These are phyloP conservation scores for Pecten maximus DNA, from an alignment of 2,888 invertebrate genomes.

Conservation along the genomic window DNA sequence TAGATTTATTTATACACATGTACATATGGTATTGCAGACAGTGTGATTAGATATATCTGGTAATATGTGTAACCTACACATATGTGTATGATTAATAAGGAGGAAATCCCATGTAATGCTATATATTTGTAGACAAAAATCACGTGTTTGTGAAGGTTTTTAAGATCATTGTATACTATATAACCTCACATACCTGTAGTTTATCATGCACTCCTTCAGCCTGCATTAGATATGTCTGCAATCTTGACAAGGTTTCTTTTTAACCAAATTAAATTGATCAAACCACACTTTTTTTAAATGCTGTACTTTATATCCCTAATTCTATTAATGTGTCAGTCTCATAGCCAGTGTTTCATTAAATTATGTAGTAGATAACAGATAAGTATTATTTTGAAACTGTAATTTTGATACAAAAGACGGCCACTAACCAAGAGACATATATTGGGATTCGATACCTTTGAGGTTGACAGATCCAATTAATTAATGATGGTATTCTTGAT, in stretches of 20 bases:
- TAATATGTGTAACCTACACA: not conserved
- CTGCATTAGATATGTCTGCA: too few relatives aligned
- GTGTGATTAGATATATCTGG: not conserved
- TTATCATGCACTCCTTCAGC: not conserved
- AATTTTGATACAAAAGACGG: not conserved
- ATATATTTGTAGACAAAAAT: not conserved
- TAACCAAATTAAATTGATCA: too few relatives aligned
- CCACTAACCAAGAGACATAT: not conserved
- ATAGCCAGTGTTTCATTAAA: too few relatives aligned
- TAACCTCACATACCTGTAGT: not conserved
- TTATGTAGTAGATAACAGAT: too few relatives aligned
- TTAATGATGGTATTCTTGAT: constrained; percentile 5
- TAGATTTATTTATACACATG: not conserved
- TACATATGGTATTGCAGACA: not conserved
- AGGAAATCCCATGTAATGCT: too few relatives aligned
- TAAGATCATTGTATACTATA: not conserved
- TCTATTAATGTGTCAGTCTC: too few relatives aligned
- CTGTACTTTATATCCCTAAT: too few relatives aligned
- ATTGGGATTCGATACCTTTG: not conserved
- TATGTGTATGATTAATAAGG: not conserved
- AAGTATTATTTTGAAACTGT: not conserved
- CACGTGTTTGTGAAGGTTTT: not conserved
- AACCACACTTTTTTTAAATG: too few relatives aligned
- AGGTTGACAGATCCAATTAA: not conserved
- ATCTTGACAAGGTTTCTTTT: too few relatives aligned